phyloP scores from a whole-genome alignment of 2,888 invertebrate species.

The Timema podura region DNA sequence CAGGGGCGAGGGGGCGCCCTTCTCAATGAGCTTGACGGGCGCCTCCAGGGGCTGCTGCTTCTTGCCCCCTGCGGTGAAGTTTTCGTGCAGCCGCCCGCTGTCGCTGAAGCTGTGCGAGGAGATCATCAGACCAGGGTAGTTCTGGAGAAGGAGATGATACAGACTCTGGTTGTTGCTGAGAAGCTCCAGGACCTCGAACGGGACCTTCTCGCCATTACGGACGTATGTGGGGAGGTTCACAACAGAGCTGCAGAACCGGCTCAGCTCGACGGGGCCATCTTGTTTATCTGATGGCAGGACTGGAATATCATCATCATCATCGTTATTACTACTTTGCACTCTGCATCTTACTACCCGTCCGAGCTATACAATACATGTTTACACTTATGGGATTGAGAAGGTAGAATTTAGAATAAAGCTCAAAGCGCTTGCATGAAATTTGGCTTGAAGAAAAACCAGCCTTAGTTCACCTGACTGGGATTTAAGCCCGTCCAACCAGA shows the following conservation, averaged over 20 bases:
- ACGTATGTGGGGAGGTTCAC: conserved; percentile 82
- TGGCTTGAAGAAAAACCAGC: too few relatives aligned
- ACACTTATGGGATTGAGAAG: too few relatives aligned
- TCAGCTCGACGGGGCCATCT: background rate
- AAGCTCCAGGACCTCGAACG: conserved; percentile 66
- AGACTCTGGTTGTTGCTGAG: conserved; percentile 65
- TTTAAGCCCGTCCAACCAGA: too few relatives aligned
- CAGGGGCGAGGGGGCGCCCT: background rate
- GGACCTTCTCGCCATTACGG: conserved; percentile 62
- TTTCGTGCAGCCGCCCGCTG: conserved; percentile 51
- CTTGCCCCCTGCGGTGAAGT: background rate
- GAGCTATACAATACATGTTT: too few relatives aligned
- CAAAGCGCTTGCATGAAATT: too few relatives aligned
- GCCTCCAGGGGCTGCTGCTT: background rate
- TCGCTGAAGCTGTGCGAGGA: conserved; percentile 73
- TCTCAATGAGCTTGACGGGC: background rate
- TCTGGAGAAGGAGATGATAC: conserved; percentile 66
- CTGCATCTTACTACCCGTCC: too few relatives aligned
- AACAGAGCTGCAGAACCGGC: conserved; percentile 64
- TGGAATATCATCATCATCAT: too few relatives aligned
- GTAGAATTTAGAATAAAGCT: too few relatives aligned
- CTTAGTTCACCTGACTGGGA: too few relatives aligned
- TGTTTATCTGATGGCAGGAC: conserved; percentile 14
- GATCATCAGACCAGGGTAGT: conserved; percentile 68
- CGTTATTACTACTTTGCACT: too few relatives aligned